These are phyloP conservation scores for Eupeodes luniger DNA, from an alignment of 2,888 invertebrate genomes.

Conservation along the genomic window DNA sequence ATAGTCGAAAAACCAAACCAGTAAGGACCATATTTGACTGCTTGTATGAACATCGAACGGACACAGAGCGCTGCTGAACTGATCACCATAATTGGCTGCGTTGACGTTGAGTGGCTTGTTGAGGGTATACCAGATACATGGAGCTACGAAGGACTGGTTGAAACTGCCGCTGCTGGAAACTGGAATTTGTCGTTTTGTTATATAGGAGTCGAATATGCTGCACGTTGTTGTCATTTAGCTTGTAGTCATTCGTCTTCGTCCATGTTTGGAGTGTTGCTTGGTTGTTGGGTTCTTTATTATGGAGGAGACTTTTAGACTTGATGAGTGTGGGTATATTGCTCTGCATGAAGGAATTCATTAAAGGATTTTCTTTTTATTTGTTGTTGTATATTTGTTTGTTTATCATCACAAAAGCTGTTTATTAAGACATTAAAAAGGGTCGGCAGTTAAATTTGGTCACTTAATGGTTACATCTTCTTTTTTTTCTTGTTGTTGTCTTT, in stretches of 20 bases:
- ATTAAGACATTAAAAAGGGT: constrained; percentile 66
- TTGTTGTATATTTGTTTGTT: neutral
- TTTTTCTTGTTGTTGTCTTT: neutral
- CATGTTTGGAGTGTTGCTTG: constrained; percentile 56
- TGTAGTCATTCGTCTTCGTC: constrained; percentile 69
- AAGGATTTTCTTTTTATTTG: constrained; percentile 1
- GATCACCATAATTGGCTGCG: constrained; percentile 73
- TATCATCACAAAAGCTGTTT: constrained; percentile 37
- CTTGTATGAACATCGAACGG: constrained; percentile 57
- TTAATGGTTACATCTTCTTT: constrained; percentile 22
- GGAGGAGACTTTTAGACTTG: neutral
- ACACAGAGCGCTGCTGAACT: neutral
- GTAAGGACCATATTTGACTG: constrained; percentile 75
- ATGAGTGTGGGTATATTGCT: neutral
- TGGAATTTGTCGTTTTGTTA: constrained; percentile 71
- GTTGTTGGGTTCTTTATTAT: neutral
- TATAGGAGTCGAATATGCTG: neutral
- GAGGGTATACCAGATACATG: no score
- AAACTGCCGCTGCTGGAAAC: constrained; percentile 52
- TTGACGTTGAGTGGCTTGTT: neutral
- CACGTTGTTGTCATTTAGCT: constrained; percentile 51
- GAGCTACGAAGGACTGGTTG: constrained; percentile 24
- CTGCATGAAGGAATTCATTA: constrained; percentile 31
- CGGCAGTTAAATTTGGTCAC: constrained; percentile 11
- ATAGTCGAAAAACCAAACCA: constrained; percentile 50